A percentile compares a stretch with the other conserved stretches of the same genome.
Evolutionary conservation across 2,113 vertebrate genomes (phyloP).

Genomic region (Tachuris rubrigastra): DNA sequence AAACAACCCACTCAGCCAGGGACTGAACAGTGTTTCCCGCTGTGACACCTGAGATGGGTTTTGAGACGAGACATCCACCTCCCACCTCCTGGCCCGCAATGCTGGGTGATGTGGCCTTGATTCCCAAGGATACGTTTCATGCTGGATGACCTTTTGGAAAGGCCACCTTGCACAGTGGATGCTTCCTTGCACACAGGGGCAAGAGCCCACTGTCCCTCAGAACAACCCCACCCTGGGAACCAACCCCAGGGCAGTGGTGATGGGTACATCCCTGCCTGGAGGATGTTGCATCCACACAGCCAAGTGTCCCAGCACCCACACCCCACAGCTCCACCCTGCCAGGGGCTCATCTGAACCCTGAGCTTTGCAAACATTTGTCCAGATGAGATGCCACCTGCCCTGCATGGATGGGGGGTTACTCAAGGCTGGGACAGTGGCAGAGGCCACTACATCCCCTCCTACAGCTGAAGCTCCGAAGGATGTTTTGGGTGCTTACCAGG

Average conservation of each 20-base stretch:
- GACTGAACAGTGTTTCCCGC: background rate
- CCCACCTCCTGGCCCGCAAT: background rate
- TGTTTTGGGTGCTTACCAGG: background rate
- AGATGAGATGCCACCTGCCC: background rate
- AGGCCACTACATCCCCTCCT: background rate
- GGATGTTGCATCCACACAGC: background rate
- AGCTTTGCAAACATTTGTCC: background rate
- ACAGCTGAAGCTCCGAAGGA: background rate
- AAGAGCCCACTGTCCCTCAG: fast-evolving
- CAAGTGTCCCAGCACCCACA: background rate
- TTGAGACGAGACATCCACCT: background rate
- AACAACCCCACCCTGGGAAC: background rate
- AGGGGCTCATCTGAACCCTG: background rate
- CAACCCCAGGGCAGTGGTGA: fast-evolving
- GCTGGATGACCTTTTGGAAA: background rate
- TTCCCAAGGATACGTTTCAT: background rate
- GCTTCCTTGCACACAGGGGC: fast-evolving
- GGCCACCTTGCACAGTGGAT: background rate
- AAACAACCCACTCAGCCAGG: background rate
- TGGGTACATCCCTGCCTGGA: fast-evolving
- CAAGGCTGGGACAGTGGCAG: background rate
- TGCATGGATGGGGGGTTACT: background rate
- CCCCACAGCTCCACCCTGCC: fast-evolving
- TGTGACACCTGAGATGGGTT: background rate
- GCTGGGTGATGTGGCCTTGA: fast-evolving